Evolutionary conservation across 2,113 vertebrate species (phyloP).

Genomic region (Erythrocercus mccallii): DNA sequence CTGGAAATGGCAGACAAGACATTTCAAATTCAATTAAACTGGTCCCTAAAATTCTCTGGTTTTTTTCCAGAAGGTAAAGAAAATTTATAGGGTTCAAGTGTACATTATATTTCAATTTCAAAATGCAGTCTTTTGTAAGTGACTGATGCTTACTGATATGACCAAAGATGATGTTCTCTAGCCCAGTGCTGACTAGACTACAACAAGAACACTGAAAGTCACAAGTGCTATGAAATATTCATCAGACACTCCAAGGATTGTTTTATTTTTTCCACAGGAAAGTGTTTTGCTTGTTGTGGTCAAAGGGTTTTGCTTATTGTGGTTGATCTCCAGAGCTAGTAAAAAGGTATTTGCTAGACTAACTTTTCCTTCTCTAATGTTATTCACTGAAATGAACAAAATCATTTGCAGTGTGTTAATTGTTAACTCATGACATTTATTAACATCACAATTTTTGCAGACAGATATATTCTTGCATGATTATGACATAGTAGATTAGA

Average conservation of each 20-base stretch:
- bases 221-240: constrained; percentile 36
- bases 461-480: neutral
- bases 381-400: neutral
- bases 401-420: neutral
- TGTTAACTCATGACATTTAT: neutral
- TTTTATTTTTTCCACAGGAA: neutral
- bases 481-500: neutral
- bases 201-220: neutral
- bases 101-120: constrained; percentile 12
- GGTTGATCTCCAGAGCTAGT: neutral
- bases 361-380: neutral
- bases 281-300: neutral
- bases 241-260: constrained; percentile 9
- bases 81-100: neutral
- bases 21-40: neutral
- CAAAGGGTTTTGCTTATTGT: neutral
- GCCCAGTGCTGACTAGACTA: neutral
- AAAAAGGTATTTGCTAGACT: neutral
- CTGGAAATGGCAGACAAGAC: neutral
- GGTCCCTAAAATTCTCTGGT: neutral
- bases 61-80: constrained; percentile 1
- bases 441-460: neutral
- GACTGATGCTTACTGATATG: neutral
- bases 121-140: neutral
- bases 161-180: neutral